Evolutionary conservation across 64 coral and sea anemone genomes (phyloP).

Genomic region (Trachythela sp.): DNA sequence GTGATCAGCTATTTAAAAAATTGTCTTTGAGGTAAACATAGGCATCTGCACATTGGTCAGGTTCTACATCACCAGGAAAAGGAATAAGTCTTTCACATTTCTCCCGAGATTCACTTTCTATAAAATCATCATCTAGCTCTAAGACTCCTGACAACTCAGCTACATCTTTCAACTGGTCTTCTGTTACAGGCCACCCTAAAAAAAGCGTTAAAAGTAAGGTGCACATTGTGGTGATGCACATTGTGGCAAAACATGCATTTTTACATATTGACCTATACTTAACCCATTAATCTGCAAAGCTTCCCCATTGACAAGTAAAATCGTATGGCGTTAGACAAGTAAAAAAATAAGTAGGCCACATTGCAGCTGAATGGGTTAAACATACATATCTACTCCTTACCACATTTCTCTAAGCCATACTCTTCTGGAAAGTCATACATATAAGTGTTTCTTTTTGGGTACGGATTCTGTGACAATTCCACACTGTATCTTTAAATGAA

Average conservation of each 20-base stretch:
- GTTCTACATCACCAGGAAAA: conserved; percentile 30
- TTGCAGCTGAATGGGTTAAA: too few relatives aligned
- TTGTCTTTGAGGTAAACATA: conserved; percentile 36
- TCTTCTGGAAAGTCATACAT: conserved; percentile 20
- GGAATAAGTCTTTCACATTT: conserved; percentile 41
- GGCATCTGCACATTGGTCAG: conserved; percentile 34
- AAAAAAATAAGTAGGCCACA: not conserved
- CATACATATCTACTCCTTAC: too few relatives aligned
- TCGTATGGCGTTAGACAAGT: too few relatives aligned
- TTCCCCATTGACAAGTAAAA: too few relatives aligned
- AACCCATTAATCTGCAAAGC: too few relatives aligned
- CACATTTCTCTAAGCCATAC: conserved; percentile 3
- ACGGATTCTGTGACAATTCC: conserved; percentile 23
- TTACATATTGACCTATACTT: too few relatives aligned
- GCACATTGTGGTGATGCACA: too few relatives aligned
- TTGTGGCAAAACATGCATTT: too few relatives aligned
- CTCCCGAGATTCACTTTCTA: conserved; percentile 2
- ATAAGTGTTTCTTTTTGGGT: conserved; percentile 10
- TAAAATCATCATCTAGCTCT: conserved; percentile 13
- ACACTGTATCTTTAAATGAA: not conserved
- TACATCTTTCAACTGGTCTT: conserved; percentile 33
- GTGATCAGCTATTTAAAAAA: not conserved
- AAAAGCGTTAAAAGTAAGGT: too few relatives aligned
- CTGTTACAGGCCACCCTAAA: too few relatives aligned
- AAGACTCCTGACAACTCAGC: conserved; percentile 40